These are phyloP conservation scores for Tragelaphus strepsiceros DNA, from an alignment of 2,113 vertebrate genomes.

Conservation along the genomic window DNA sequence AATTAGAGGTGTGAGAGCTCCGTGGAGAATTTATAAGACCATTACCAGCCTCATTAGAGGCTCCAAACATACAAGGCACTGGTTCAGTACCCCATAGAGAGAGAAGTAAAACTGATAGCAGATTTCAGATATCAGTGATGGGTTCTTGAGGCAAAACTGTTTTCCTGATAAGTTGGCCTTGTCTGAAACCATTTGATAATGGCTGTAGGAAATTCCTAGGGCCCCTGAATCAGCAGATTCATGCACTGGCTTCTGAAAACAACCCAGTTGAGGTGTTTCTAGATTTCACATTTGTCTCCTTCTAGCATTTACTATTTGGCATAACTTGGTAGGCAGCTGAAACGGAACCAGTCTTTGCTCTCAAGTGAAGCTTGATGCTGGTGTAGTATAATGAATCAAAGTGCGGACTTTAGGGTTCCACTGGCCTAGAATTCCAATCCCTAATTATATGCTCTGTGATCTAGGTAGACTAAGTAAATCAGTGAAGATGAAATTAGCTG, in stretches of 20 bases:
- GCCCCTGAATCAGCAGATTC: background rate
- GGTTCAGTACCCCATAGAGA: background rate
- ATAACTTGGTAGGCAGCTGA: constrained; percentile 48
- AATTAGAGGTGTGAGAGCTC: constrained; percentile 19
- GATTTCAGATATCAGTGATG: constrained; percentile 16
- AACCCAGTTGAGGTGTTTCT: background rate
- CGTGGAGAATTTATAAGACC: background rate
- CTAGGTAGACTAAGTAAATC: background rate
- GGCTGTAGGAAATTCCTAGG: background rate
- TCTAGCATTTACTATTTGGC: constrained; percentile 25
- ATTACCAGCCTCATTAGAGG: background rate
- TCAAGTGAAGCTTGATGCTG: background rate
- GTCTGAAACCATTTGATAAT: background rate
- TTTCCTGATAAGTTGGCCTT: constrained; percentile 19
- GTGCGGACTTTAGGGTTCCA: background rate
- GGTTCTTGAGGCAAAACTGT: constrained; percentile 15
- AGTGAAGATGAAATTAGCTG: background rate
- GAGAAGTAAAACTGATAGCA: constrained; percentile 39
- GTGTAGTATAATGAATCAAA: background rate
- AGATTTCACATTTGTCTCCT: background rate
- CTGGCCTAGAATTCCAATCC: background rate
- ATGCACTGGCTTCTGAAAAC: background rate
- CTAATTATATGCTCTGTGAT: background rate
- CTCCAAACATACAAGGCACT: background rate
- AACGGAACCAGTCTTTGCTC: background rate